Conservation (phyloP, 2,888 invertebrate genomes). For the Melieria picta region DNA sequence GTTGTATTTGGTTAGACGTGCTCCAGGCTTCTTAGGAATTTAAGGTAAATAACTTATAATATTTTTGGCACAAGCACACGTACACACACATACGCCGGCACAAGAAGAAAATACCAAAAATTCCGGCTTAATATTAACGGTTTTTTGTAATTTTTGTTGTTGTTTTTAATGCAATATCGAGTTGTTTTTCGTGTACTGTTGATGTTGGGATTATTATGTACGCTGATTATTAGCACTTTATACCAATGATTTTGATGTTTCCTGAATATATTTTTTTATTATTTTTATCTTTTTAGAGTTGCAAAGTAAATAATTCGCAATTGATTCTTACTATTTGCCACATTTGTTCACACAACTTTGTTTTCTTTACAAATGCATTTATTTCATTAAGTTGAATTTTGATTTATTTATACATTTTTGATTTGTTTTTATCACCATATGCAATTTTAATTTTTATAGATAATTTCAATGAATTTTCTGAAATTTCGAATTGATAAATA, state of each 20-base stretch:
- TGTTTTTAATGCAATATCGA: neutral
- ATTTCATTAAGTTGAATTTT: neutral
- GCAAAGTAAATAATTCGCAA: neutral
- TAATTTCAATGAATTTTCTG: neutral
- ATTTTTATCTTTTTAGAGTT: neutral
- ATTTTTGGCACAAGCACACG: too few species aligned
- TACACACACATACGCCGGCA: too few species aligned
- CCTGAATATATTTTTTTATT: neutral
- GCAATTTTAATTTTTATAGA: neutral
- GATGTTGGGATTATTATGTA: neutral
- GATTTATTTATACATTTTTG: neutral
- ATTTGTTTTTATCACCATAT: neutral
- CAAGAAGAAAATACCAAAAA: too few species aligned
- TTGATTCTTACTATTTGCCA: neutral
- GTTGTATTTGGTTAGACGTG: neutral
- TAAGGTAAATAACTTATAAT: too few species aligned
- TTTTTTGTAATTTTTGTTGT: constrained; percentile 1
- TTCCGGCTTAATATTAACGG: too few species aligned
- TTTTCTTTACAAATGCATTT: neutral
- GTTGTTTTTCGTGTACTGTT: neutral
- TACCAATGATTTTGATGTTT: too few species aligned
- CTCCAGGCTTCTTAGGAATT: too few species aligned
- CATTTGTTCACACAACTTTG: neutral
- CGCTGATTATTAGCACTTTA: neutral
- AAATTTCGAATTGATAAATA: neutral